A percentile compares a stretch with the other conserved stretches of the same genome.
Evolutionary conservation across 2,797 vertebrate species (phyloP).

Genomic region (Gastrophryne carolinensis): DNA sequence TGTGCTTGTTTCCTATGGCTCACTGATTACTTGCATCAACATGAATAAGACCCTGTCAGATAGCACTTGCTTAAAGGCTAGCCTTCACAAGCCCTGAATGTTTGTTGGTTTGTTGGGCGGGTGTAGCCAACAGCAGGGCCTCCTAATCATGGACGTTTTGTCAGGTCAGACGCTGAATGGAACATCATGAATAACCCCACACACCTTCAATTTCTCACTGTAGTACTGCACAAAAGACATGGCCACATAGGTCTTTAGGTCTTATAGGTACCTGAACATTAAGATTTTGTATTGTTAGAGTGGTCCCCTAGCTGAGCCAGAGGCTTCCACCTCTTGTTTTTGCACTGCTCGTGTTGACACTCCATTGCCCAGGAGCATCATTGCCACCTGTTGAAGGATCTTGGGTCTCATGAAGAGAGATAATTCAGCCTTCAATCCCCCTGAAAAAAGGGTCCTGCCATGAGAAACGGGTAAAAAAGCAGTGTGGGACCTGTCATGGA

Average conservation of each 20-base stretch:
- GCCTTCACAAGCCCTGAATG: not conserved
- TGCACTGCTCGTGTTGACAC: too few species aligned
- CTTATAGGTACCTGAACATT: too few species aligned
- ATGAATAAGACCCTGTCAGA: conserved; percentile 48
- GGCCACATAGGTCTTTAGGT: not conserved
- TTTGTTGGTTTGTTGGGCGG: conserved; percentile 20
- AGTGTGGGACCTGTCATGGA: too few species aligned
- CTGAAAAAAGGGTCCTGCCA: too few species aligned
- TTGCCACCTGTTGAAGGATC: too few species aligned
- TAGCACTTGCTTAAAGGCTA: not conserved
- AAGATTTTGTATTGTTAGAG: too few species aligned
- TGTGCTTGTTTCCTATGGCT: conserved; percentile 21
- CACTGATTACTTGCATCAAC: conserved; percentile 9
- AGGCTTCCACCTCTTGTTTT: too few species aligned
- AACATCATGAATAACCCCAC: conserved; percentile 12
- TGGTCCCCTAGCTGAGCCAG: too few species aligned
- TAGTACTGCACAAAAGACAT: not conserved
- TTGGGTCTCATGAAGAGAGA: too few species aligned
- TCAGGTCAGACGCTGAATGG: not conserved
- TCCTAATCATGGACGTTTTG: conserved; percentile 1
- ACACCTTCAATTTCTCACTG: not conserved
- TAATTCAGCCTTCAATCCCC: too few species aligned
- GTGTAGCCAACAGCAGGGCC: not conserved
- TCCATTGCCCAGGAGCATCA: too few species aligned
- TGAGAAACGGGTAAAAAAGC: too few species aligned